Evolutionary conservation across 2,888 invertebrate species (phyloP).

Genomic region (Craniophora ligustri): DNA sequence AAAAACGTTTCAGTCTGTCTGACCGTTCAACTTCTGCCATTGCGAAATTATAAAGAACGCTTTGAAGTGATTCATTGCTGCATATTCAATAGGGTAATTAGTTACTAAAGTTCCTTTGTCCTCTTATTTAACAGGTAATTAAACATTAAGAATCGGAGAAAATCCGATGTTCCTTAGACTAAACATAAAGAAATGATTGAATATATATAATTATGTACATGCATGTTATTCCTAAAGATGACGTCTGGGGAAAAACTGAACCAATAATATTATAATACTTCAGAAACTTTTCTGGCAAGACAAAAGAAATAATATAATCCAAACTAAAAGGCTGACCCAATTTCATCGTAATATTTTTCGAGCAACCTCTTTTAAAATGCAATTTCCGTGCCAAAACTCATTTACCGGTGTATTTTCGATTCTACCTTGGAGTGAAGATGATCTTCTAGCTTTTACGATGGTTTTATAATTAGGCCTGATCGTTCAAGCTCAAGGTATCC

Average conservation of each 20-base stretch:
- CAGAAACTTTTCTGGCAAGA: slow-evolving; percentile 29
- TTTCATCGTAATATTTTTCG: slow-evolving; percentile 50
- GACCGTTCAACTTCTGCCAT: slow-evolving; percentile 10
- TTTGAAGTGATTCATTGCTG: slow-evolving; percentile 4
- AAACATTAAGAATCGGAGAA: not conserved
- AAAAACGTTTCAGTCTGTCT: slow-evolving; percentile 16
- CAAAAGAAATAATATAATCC: slow-evolving; percentile 40
- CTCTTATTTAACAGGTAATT: not conserved
- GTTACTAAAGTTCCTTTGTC: not conserved
- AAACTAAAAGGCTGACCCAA: slow-evolving; percentile 45
- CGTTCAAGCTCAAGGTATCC: slow-evolving; percentile 46
- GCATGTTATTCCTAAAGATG: no score
- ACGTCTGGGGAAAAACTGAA: slow-evolving; percentile 4
- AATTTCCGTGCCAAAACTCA: slow-evolving; percentile 46
- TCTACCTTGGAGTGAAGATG: slow-evolving; percentile 33
- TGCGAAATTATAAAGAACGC: slow-evolving; percentile 15
- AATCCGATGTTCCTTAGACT: no score
- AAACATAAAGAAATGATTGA: not conserved
- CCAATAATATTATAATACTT: slow-evolving; percentile 18
- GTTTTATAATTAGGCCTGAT: slow-evolving; percentile 26
- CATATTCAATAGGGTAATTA: not conserved
- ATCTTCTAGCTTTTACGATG: slow-evolving; percentile 15
- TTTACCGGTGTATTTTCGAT: slow-evolving; percentile 32
- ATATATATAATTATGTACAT: no score
- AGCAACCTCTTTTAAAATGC: slow-evolving; percentile 47